Evolutionary conservation across 2,113 vertebrate genomes (phyloP).

Genomic region (Saimiri boliviensis): DNA sequence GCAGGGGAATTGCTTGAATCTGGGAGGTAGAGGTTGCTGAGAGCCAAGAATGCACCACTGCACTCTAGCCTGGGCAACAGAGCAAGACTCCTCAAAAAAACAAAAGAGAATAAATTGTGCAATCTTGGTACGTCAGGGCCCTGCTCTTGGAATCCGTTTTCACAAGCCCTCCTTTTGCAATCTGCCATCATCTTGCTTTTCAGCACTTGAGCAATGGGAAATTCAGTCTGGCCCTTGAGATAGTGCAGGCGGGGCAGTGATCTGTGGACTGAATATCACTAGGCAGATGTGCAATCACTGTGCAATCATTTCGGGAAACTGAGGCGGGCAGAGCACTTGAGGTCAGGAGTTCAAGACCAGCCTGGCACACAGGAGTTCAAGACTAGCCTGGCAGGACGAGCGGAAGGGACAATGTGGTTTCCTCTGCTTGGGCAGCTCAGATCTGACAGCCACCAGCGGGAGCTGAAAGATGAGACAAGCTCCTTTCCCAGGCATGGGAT

Average conservation of each 20-base stretch:
- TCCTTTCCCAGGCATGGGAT: not conserved
- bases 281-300: not conserved
- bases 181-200: slow-evolving; percentile 8
- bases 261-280: not conserved
- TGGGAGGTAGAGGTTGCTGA: too few relatives aligned
- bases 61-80: too few relatives aligned
- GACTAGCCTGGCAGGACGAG: not conserved
- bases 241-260: not conserved
- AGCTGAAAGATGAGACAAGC: not conserved
- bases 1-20: too few relatives aligned
- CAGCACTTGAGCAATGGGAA: slow-evolving; percentile 29
- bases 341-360: too few relatives aligned
- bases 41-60: too few relatives aligned
- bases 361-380: too few relatives aligned
- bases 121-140: not conserved
- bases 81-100: too few relatives aligned
- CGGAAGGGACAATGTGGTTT: not conserved
- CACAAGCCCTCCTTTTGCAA: slow-evolving; percentile 17
- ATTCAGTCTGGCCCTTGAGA: not conserved
- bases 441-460: not conserved
- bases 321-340: too few relatives aligned
- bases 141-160: slow-evolving; percentile 3
- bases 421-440: slow-evolving; percentile 22
- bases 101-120: not conserved
- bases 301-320: too few relatives aligned